These are phyloP conservation scores for Ips typographus DNA, from an alignment of 1,140 invertebrate species.

Conservation along the genomic window DNA sequence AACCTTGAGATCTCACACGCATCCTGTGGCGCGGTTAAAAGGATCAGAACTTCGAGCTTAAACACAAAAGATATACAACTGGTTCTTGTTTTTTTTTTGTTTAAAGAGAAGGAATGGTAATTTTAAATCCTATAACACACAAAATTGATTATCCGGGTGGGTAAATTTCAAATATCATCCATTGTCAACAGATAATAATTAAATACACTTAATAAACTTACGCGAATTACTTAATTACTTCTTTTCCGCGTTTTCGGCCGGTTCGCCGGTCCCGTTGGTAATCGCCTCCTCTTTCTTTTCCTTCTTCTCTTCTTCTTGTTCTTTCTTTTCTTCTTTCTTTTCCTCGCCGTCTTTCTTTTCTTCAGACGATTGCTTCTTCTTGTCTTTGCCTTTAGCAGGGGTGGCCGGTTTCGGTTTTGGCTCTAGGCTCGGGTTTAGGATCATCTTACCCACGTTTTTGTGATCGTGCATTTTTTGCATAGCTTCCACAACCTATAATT, in stretches of 20 bases:
- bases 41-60: not conserved
- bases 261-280: slow-evolving; percentile 55
- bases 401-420: slow-evolving; percentile 76
- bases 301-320: slow-evolving; percentile 62
- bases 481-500: slow-evolving; percentile 71
- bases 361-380: slow-evolving; percentile 68
- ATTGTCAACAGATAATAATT: slow-evolving; percentile 32
- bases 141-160: slow-evolving; percentile 15
- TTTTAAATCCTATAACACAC: not conserved
- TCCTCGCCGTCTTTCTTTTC: slow-evolving; percentile 66
- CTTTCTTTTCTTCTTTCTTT: slow-evolving; percentile 59
- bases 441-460: slow-evolving; percentile 87
- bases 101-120: not conserved
- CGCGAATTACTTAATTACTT: slow-evolving; percentile 17
- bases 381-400: slow-evolving; percentile 72
- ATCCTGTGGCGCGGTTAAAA: not conserved
- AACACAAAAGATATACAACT: too few species aligned
- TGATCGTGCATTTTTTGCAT: slow-evolving; percentile 92
- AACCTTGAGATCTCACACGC: slow-evolving; percentile 24
- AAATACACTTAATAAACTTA: slow-evolving; percentile 27
- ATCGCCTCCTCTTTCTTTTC: slow-evolving; percentile 56
- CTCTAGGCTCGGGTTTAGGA: slow-evolving; percentile 77
- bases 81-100: not conserved
- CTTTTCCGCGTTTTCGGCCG: slow-evolving; percentile 53
- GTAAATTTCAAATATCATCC: slow-evolving; percentile 24